Evolutionary conservation across 2,797 vertebrate genomes (phyloP), one percentile per base, ranked within the genome.

Genomic region (Centropyge bicolor): DNA sequence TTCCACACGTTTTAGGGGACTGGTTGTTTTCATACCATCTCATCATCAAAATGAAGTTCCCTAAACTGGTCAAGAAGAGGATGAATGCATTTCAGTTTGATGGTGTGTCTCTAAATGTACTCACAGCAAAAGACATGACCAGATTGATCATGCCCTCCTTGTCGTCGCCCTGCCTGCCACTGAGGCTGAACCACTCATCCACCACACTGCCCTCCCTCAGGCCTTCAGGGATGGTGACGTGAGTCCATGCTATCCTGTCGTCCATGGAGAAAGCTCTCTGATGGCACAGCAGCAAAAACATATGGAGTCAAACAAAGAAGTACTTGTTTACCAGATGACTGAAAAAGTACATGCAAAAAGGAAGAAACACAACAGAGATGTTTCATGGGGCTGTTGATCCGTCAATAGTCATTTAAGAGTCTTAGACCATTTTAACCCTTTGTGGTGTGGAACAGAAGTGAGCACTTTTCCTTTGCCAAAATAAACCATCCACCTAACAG

Each of bases 121-220:
- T 97, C 87, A 99, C 98, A 89, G 98, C 90, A 69, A 97, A 98
- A 0, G 98, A 98, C 97, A 99, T 96, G 80, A 99, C 96, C 66
- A 99, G 95, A 95, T 99, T 99, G 92, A 99, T 98, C 98, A 99
- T 99, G 90, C 98, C 98, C 86, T 99, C 98, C 87, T 99, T 99
- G 95, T 99, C 98, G 1, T 99, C 98, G 0, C 98, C 98, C 90
- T 99, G 98, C 70, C 97, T 94, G 54, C 98, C 98, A 0, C 98
- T 99, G 79, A 99, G 94, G 85, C 96, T 98, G 87, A 96, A 97
- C 98, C 98, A 99, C 81, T 99, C 97, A 8, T 99, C 98, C 82
- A 97, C 96, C 78, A 98, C 96, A 1, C 91, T 96, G 68, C 98
- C 98, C 82, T 98, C 97, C 77, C 95, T 95, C 86, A 99, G 92